Conservation (phyloP, 2,888 invertebrate genomes). For the Panzeria rudis region DNA sequence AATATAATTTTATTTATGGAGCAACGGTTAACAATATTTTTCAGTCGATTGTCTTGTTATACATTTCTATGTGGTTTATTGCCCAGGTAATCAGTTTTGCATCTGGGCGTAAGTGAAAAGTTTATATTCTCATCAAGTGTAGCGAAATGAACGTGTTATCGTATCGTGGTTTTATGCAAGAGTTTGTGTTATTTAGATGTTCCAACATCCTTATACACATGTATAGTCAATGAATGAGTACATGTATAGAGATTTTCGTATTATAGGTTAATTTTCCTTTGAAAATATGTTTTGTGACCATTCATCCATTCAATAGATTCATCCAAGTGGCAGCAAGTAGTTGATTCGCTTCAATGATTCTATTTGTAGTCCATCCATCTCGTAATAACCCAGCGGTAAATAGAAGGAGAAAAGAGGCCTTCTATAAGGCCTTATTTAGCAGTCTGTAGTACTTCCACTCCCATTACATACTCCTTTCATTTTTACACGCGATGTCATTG, state of each 20-base stretch:
- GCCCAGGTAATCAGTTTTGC: constrained; percentile 30
- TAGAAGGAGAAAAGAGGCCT: no score
- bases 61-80: constrained; percentile 15
- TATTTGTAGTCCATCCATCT: constrained; percentile 70
- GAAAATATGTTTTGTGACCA: constrained; percentile 79
- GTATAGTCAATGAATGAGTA: constrained; percentile 18
- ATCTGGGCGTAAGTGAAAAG: background rate
- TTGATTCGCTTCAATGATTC: constrained; percentile 73
- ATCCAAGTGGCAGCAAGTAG: constrained; percentile 75
- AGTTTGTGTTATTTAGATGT: constrained; percentile 1
- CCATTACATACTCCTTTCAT: no score
- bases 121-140: constrained; percentile 27
- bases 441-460: no score
- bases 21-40: background rate
- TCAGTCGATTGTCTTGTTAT: background rate
- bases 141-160: constrained; percentile 49
- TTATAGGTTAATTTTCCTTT: constrained; percentile 81
- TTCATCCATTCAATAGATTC: constrained; percentile 80
- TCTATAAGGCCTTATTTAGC: no score
- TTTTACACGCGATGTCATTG: no score
- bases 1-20: background rate
- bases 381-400: no score
- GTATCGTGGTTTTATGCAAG: constrained; percentile 25
- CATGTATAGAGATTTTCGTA: constrained; percentile 3
- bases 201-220: constrained; percentile 13